phyloP scores from a whole-genome alignment of 1,140 invertebrate genomes.

The Triops cancriformis region DNA sequence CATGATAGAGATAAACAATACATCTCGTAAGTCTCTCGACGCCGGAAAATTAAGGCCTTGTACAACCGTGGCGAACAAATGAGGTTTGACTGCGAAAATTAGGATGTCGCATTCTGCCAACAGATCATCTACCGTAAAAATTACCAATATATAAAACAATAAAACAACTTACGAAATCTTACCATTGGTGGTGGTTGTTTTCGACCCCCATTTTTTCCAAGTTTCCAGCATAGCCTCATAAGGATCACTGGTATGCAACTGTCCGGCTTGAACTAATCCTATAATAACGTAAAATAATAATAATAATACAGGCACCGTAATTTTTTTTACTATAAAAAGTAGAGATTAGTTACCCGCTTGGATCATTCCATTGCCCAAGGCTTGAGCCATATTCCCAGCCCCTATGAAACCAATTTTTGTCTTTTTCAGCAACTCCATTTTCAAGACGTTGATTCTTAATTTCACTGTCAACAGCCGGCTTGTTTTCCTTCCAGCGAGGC shows the following conservation, averaged over 20 bases:
- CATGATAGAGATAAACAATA: slow-evolving; percentile 67
- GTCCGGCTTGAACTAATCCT: slow-evolving; percentile 48
- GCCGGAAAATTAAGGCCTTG: slow-evolving; percentile 35
- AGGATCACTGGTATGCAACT: slow-evolving; percentile 60
- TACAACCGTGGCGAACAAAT: slow-evolving; percentile 56
- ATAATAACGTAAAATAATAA: slow-evolving; percentile 33
- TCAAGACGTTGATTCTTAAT: not conserved
- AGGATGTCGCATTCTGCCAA: slow-evolving; percentile 59
- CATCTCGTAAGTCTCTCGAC: slow-evolving; percentile 38
- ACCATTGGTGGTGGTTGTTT: slow-evolving; percentile 52
- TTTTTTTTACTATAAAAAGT: not conserved
- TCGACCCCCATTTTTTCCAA: slow-evolving; percentile 54
- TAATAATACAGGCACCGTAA: slow-evolving; percentile 28
- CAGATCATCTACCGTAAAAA: slow-evolving; percentile 40
- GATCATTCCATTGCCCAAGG: slow-evolving; percentile 71
- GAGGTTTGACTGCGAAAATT: slow-evolving; percentile 78
- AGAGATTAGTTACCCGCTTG: slow-evolving; percentile 46
- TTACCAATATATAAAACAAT: slow-evolving; percentile 8
- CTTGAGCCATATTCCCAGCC: slow-evolving; percentile 87
- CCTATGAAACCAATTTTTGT: slow-evolving; percentile 75
- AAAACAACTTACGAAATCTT: slow-evolving; percentile 17
- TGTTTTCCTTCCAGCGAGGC: not conserved
- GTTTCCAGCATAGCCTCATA: slow-evolving; percentile 50
- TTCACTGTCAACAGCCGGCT: not conserved
- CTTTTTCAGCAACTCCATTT: not conserved